Evolutionary conservation across 64 coral and sea anemone species (phyloP), one percentile per base, ranked within the genome.

Genomic region (Acropora yongei): DNA sequence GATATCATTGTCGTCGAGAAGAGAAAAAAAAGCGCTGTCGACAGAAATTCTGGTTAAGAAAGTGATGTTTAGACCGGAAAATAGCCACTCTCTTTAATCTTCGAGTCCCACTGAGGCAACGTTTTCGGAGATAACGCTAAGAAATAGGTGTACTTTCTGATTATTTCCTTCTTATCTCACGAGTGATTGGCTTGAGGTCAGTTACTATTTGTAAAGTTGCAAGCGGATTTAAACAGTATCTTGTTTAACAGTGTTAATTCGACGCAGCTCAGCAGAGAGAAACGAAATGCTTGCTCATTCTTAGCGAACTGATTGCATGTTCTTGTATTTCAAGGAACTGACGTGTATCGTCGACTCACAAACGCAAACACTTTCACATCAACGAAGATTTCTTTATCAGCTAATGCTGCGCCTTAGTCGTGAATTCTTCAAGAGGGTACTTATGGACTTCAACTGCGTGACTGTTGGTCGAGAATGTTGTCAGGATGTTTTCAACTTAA

Each of bases 211-310:
- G 58, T 46, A 41, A 44, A 47, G 17, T 83, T 67, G 41, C 16
- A 66, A 18, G 43, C 53, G 80, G 60, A 63, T 63, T 63, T 63
- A 14, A 30, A 61, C 57, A 57, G 2, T 67, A 47, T 45, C 80
- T 57, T 18, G 80, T 39, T 30, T 51, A 12, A 17, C 80, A 45
- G 58, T 83, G 58, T 10, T 82, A 61, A 82, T 82, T 82, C 11
- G 51, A 82, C 79, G 79, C 51, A 82, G 55, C 45, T 66, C 80
- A 83, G 57, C 58, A 83, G 80, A 66, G 80, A 83, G 80, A 67
- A 58, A 67, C 57, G 58, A 83, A 63, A 83, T 67, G 80, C 57
- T 44, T 68, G 58, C 43, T 80, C 48, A 51, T 48, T 80, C 78
- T 57, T 40, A 57, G 78, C 78, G 40, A 6, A 78, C 30, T 30